phyloP scores from a whole-genome alignment of 1,140 invertebrate species.

The Pentalonia nigronervosa region DNA sequence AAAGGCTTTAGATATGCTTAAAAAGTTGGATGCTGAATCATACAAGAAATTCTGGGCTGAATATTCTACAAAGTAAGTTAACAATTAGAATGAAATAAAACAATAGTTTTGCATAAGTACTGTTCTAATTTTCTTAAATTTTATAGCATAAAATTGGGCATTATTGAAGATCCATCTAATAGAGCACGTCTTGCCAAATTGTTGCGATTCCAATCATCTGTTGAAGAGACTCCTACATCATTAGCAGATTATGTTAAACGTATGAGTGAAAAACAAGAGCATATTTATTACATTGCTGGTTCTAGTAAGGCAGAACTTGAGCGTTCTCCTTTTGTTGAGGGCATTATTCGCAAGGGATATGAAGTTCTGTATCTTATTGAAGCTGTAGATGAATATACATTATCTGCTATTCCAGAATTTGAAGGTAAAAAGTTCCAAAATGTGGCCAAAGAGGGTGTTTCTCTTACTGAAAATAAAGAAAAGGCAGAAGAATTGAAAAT shows the following conservation, averaged over 20 bases:
- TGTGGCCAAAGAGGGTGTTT: constrained; percentile 97
- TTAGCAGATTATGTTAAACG: constrained; percentile 90
- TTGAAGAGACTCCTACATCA: constrained; percentile 73
- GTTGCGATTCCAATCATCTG: constrained; percentile 89
- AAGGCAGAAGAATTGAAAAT: constrained; percentile 81
- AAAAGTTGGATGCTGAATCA: constrained; percentile 91
- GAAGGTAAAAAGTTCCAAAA: constrained; percentile 99
- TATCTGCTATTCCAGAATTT: constrained; percentile 97
- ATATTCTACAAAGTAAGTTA: constrained; percentile 91
- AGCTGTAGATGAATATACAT: constrained; percentile 97
- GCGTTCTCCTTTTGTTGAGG: constrained; percentile 94
- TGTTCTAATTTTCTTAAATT: constrained; percentile 53
- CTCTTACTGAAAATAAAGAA: constrained; percentile 83
- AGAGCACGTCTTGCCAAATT: constrained; percentile 94
- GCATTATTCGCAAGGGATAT: constrained; percentile 91
- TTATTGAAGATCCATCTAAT: constrained; percentile 98
- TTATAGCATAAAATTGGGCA: constrained; percentile 88
- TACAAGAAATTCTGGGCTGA: constrained; percentile 98
- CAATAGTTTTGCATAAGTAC: neutral
- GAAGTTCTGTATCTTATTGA: constrained; percentile 96
- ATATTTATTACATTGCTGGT: constrained; percentile 97
- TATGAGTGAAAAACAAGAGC: constrained; percentile 97
- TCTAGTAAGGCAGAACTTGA: constrained; percentile 85
- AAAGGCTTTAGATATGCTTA: constrained; percentile 97
- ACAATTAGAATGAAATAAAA: neutral